Base-by-base conservation (phyloP, 1,140 invertebrate genomes). In the Aphidius ervi region DNA sequence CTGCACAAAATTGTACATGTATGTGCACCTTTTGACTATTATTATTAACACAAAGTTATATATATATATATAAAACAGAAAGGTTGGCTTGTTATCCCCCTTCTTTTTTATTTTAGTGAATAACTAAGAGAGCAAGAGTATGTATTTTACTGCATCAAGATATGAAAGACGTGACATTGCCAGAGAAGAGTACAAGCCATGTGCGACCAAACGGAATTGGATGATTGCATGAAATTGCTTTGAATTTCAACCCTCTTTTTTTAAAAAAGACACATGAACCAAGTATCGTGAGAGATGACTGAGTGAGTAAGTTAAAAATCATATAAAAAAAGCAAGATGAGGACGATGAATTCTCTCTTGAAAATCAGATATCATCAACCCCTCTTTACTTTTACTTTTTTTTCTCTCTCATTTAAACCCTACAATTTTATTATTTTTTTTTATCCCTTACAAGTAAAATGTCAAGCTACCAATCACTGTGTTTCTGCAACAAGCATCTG, bases 191-290 rank as follows among this genome's bases (percentile, higher is more conserved):
- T 16, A 16, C 23, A 31, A 31, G 4, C 23, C 23, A 31, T 39
- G n/a, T 56, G 52, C 16, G 40, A 39, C 52, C 53, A 50, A 55
- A 49, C 46, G 61, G 69, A 72, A 74, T 69, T 73, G 65, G 65
- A 70, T 73, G 67, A 74, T 75, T 73, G 70, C 62, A 68, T 65
- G 54, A 70, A 67, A 73, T 70, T 70, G 63, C 68, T 64, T 65
- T 69, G 67, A 68, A 63, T 71, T 70, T 72, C 59, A 62, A 62
- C 56, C 56, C 56, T 50, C 61, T 63, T 63, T 3, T 3, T 31
- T 31, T 31, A 61, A 55, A 63, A 61, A 52, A 54, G 49, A 45
- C 20, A 48, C 48, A 58, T 47, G 63, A 48, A 16, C 49, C 58
- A 41, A 46, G 20, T 52, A 50, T 20, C n/a, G 40, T 59, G 46